phyloP scores from a whole-genome alignment of 2,113 vertebrate genomes.

The Corythaeola cristata region DNA sequence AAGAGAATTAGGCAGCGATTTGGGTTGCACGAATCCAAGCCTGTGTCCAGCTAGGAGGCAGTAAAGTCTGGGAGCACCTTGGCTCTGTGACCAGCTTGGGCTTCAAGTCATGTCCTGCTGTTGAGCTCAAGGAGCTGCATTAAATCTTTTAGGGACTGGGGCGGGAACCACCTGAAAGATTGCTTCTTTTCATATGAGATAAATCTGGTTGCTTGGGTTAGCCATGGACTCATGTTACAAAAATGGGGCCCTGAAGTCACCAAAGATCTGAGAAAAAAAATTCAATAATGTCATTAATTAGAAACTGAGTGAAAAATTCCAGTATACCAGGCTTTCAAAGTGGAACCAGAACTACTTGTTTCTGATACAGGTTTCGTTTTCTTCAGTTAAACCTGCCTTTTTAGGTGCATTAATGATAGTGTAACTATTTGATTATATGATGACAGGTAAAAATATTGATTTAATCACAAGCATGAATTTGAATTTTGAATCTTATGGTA shows the following conservation, averaged over 20 bases:
- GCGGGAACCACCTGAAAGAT: background rate
- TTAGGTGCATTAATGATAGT: background rate
- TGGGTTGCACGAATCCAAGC: rapidly evolving
- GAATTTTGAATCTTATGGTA: background rate
- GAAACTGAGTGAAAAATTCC: background rate
- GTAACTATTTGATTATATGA: background rate
- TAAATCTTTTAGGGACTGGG: background rate
- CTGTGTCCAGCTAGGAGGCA: background rate
- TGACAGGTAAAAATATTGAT: background rate
- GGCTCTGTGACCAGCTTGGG: background rate
- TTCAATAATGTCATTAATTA: background rate
- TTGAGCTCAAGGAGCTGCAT: rapidly evolving
- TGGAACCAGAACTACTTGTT: background rate
- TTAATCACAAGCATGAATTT: background rate
- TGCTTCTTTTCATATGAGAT: background rate
- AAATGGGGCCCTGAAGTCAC: background rate
- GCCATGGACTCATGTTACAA: background rate
- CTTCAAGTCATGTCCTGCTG: background rate
- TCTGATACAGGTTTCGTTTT: background rate
- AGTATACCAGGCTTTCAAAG: background rate
- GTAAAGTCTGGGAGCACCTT: background rate
- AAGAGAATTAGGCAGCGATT: background rate
- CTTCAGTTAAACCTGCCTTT: background rate
- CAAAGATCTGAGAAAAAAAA: background rate
- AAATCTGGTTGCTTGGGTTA: background rate